Conservation (phyloP, 53 echinoderm and acorn worm genomes). For the Henricia sp. region DNA sequence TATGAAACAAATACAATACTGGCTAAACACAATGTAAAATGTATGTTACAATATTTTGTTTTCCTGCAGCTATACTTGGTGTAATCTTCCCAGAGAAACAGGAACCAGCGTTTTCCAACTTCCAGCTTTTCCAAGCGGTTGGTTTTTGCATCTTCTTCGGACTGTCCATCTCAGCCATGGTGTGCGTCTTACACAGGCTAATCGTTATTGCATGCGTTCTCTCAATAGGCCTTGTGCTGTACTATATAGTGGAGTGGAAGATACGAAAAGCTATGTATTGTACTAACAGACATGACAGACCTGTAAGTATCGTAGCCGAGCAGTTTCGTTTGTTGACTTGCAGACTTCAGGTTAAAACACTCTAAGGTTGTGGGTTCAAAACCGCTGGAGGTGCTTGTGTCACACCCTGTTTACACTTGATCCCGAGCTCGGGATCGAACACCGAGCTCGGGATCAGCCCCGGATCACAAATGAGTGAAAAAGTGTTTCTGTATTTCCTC, state of each 20-base stretch:
- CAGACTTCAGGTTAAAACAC: too few relatives aligned
- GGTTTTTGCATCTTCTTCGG: constrained; percentile 86
- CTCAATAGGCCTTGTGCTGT: constrained; percentile 51
- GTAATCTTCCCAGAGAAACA: constrained; percentile 83
- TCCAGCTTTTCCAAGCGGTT: constrained; percentile 78
- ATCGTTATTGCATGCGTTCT: constrained; percentile 62
- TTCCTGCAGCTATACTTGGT: constrained; percentile 80
- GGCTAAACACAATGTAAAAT: not conserved
- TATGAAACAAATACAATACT: not conserved
- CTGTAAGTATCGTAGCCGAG: too few relatives aligned
- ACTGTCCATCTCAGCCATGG: constrained; percentile 48
- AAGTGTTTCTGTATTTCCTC: too few relatives aligned
- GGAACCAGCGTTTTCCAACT: constrained; percentile 92
- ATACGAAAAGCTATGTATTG: constrained; percentile 15
- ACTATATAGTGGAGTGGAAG: constrained; percentile 70
- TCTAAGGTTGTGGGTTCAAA: too few relatives aligned
- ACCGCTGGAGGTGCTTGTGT: too few relatives aligned
- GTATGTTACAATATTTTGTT: too few relatives aligned
- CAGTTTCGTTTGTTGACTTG: too few relatives aligned
- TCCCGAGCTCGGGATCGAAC: too few relatives aligned
- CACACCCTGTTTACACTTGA: too few relatives aligned
- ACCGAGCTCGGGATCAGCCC: too few relatives aligned
- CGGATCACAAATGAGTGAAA: too few relatives aligned
- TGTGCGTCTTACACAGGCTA: constrained; percentile 79
- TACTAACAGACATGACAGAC: not conserved